These are phyloP conservation scores for Eucidaris tribuloides DNA, from an alignment of 35 echinoderm and acorn worm genomes.

Conservation along the genomic window DNA sequence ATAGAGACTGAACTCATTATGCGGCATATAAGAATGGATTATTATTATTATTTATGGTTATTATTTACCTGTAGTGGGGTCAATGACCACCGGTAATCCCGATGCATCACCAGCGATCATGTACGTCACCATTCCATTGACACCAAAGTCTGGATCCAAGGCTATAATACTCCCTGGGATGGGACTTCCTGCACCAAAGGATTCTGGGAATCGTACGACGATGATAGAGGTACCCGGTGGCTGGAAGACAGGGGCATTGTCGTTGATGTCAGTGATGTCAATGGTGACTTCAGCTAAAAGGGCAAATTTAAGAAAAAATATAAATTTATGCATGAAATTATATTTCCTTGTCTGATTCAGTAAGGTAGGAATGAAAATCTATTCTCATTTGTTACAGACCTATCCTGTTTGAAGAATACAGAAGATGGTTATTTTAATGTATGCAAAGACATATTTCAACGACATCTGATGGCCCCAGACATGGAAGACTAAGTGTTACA, in stretches of 20 bases:
- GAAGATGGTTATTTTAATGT: too few relatives aligned
- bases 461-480: too few relatives aligned
- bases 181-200: constrained; percentile 15
- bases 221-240: constrained; percentile 41
- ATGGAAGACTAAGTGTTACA: too few relatives aligned
- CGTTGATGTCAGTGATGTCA: constrained; percentile 76
- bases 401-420: too few relatives aligned
- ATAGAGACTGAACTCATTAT: too few relatives aligned
- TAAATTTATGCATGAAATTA: too few relatives aligned
- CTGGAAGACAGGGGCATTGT: constrained; percentile 68
- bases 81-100: constrained; percentile 19
- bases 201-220: constrained; percentile 44
- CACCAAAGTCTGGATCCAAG: constrained; percentile 56
- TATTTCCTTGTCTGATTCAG: too few relatives aligned
- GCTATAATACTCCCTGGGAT: constrained; percentile 74
- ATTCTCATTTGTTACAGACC: too few relatives aligned
- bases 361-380: too few relatives aligned
- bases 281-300: constrained; percentile 63
- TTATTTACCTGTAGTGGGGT: constrained; percentile 47
- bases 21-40: too few relatives aligned
- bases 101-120: not conserved
- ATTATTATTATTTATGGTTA: not conserved
- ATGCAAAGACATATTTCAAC: too few relatives aligned
- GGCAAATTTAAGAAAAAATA: too few relatives aligned
- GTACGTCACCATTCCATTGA: constrained; percentile 51